Conservation (phyloP, 2,888 invertebrate genomes). For the Orchestes rusci region DNA sequence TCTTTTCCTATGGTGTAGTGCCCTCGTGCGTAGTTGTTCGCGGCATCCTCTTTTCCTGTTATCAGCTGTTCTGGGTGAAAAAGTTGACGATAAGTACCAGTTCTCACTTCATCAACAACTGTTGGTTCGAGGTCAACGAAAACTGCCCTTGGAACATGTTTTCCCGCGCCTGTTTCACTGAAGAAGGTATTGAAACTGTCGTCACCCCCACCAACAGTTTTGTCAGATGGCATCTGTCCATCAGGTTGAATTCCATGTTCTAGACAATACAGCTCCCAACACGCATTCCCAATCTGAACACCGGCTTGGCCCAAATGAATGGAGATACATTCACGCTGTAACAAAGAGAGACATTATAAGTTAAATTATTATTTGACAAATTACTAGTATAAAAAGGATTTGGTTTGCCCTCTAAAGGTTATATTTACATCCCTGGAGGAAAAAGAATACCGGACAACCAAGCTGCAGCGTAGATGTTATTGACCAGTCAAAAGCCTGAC, state of each 20-base stretch:
- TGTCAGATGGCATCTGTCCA: slow-evolving; percentile 43
- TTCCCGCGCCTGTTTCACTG: slow-evolving; percentile 54
- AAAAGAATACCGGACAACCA: no score
- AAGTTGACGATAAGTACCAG: slow-evolving; percentile 43
- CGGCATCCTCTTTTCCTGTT: slow-evolving; percentile 77
- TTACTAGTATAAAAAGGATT: no score
- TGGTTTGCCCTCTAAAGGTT: no score
- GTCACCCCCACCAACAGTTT: slow-evolving; percentile 32
- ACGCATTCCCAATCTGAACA: slow-evolving; percentile 79
- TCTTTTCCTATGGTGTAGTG: slow-evolving; percentile 71
- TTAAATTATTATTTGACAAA: no score
- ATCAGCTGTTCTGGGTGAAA: slow-evolving; percentile 71
- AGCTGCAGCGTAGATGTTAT: no score
- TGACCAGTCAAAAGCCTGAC: no score
- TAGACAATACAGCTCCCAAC: slow-evolving; percentile 72
- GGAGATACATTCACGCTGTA: slow-evolving; percentile 46
- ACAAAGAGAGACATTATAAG: no score
- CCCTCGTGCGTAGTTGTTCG: slow-evolving; percentile 79
- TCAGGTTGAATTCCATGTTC: slow-evolving; percentile 69
- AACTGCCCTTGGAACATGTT: slow-evolving; percentile 73
- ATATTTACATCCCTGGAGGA: no score
- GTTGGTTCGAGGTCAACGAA: slow-evolving; percentile 85
- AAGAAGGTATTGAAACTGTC: slow-evolving; percentile 48
- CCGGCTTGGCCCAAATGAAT: slow-evolving; percentile 76
- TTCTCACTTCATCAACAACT: slow-evolving; percentile 58